Evolutionary conservation across 2,888 invertebrate genomes (phyloP).

Genomic region (Troilus luridus): DNA sequence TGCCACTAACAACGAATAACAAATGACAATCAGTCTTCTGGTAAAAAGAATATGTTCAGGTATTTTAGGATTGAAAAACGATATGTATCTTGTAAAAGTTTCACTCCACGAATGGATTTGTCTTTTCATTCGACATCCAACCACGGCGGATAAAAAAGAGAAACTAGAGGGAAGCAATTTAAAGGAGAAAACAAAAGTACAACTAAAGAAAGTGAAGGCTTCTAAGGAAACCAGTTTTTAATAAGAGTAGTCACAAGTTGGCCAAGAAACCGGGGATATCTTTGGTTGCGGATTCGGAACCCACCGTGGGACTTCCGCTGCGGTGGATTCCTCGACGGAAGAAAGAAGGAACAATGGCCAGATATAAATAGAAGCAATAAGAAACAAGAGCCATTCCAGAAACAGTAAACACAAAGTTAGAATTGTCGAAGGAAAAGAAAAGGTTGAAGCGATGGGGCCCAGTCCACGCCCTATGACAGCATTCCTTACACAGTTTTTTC

Average conservation of each 20-base stretch:
- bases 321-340: not conserved
- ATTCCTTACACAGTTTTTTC: not conserved
- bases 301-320: not conserved
- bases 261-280: not conserved
- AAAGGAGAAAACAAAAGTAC: slow-evolving; percentile 39
- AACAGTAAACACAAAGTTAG: slow-evolving; percentile 27
- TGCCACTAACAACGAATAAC: no score
- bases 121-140: not conserved
- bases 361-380: slow-evolving; percentile 29
- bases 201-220: slow-evolving; percentile 45
- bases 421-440: not conserved
- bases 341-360: slow-evolving; percentile 15
- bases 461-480: slow-evolving; percentile 27
- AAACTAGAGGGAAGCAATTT: slow-evolving; percentile 45
- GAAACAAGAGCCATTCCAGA: not conserved
- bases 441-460: not conserved
- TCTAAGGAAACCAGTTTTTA: slow-evolving; percentile 46
- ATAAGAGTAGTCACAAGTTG: slow-evolving; percentile 1
- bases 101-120: not conserved
- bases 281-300: not conserved
- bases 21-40: no score
- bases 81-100: not conserved
- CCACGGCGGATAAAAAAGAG: not conserved
- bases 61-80: not conserved
- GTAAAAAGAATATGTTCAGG: not conserved